Base-by-base conservation (phyloP, 2,888 invertebrate genomes). In the Ceriagrion tenellum region DNA sequence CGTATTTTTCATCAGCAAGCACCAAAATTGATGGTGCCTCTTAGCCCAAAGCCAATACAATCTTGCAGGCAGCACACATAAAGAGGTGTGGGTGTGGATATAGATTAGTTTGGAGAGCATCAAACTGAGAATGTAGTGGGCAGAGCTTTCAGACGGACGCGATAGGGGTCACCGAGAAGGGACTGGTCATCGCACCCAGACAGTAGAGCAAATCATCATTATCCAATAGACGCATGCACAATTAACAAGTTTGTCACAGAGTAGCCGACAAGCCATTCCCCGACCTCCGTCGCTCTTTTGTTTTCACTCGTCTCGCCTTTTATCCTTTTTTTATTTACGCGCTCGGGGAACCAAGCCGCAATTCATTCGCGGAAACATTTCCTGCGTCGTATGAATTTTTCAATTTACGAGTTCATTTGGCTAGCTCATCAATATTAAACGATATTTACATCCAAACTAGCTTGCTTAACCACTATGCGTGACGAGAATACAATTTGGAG, bases 391-490 rank as follows among this genome's bases (percentile, higher is more conserved):
- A 69, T 69, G 69, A 69, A 69, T 69, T 69, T 69, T 69, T 69
- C 69, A 69, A 69, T 69, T 69, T 23, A 26, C 69, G 69, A 69
- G 69, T 69, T 26, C 69, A 69, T 69, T 69, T 69, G 69, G 10
- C 69, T 69, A 69, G 69, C 26, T 69, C 69, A 69, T 69, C 69
- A 69, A 69, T 69, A 69, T 69, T 69, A 69, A 69, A 69, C 69
- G 23, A 69, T 26, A 23, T 69, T 69, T 69, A 69, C 69, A 69
- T 69, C 69, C 69, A 1, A 69, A 69, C 69, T 69, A 69, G 69
- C 69, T 69, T 26, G 69, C 10, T 69, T 69, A 69, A 69, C 69
- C 69, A 26, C 69, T 69, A 69, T 69, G 69, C 69, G 69, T 69
- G 69, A 69, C 26, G 69, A n/a, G 69, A 69, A 69, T 69, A 69